Evolutionary conservation across 2,113 vertebrate species (phyloP).

Genomic region (Mus spicilegus): DNA sequence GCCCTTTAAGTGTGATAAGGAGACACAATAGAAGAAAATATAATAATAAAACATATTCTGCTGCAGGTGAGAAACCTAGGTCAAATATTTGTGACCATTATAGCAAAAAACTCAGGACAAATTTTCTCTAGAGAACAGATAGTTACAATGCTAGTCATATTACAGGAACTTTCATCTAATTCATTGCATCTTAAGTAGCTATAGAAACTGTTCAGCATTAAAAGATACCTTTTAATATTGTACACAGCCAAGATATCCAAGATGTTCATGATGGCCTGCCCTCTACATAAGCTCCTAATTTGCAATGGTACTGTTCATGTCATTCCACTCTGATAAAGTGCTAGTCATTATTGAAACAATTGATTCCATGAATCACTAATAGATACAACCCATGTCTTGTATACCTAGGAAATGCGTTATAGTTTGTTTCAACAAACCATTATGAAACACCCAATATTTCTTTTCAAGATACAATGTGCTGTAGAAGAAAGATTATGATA

Average conservation of each 20-base stretch:
- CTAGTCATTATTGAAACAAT: not conserved
- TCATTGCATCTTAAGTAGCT: not conserved
- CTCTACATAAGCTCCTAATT: not conserved
- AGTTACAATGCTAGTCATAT: not conserved
- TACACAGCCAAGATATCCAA: not conserved
- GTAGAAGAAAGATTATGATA: not conserved
- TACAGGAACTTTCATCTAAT: not conserved
- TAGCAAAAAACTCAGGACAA: not conserved
- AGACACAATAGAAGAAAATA: not conserved
- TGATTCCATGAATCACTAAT: not conserved
- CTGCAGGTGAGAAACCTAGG: not conserved
- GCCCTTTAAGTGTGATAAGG: not conserved
- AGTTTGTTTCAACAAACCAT: conserved; percentile 16
- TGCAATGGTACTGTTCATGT: not conserved
- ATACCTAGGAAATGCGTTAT: not conserved
- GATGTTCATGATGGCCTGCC: not conserved
- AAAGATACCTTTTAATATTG: not conserved
- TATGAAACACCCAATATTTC: conserved; percentile 41
- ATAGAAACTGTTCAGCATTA: not conserved
- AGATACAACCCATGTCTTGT: not conserved
- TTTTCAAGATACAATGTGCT: not conserved
- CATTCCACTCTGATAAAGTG: conserved; percentile 48
- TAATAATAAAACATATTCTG: not conserved
- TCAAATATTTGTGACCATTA: not conserved
- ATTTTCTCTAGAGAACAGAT: not conserved